Conservation (phyloP, 1,140 invertebrate species). For the Pachyrhynchus sulphureomaculatus region DNA sequence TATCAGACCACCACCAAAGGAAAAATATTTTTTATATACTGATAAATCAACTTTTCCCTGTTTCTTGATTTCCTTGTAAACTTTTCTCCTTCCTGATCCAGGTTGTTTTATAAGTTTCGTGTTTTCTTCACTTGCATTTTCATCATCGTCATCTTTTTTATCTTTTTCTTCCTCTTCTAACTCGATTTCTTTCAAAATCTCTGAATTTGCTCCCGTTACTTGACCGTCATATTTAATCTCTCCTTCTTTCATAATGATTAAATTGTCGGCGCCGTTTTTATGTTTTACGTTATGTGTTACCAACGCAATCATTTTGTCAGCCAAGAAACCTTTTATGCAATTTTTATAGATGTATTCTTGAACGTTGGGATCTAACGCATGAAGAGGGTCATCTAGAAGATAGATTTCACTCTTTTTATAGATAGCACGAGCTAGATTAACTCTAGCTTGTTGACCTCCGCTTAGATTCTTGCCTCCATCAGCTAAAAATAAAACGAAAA, state of each 20-base stretch:
- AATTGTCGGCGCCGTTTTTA: conserved; percentile 32
- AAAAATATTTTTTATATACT: conserved; percentile 36
- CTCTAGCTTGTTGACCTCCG: conserved; percentile 87
- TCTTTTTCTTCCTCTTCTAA: conserved; percentile 5
- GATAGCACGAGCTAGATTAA: conserved; percentile 82
- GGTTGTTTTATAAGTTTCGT: conserved; percentile 12
- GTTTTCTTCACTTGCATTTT: conserved; percentile 14
- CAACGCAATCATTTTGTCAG: conserved; percentile 68
- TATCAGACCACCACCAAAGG: conserved; percentile 37
- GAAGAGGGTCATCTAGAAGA: conserved; percentile 79
- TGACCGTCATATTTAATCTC: conserved; percentile 27
- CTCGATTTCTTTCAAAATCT: conserved; percentile 29
- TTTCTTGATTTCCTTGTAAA: conserved; percentile 39
- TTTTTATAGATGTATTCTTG: conserved; percentile 78
- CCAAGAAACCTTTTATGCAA: conserved; percentile 68
- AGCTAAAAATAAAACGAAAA: conserved; percentile 55
- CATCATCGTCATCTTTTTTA: conserved; percentile 13
- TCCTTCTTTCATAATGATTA: conserved; percentile 33
- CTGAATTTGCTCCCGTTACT: conserved; percentile 10
- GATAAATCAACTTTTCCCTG: conserved; percentile 32
- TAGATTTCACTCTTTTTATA: conserved; percentile 80
- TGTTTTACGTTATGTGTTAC: conserved; percentile 70
- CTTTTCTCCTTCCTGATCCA: conserved; percentile 4
- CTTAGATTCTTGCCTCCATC: conserved; percentile 78
- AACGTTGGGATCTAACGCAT: conserved; percentile 80